Percentiles rank a stretch among this genome's conserved stretches.
These are phyloP conservation scores for Elgaria multicarinata DNA, from an alignment of 2,113 vertebrate species.

Conservation along the genomic window DNA sequence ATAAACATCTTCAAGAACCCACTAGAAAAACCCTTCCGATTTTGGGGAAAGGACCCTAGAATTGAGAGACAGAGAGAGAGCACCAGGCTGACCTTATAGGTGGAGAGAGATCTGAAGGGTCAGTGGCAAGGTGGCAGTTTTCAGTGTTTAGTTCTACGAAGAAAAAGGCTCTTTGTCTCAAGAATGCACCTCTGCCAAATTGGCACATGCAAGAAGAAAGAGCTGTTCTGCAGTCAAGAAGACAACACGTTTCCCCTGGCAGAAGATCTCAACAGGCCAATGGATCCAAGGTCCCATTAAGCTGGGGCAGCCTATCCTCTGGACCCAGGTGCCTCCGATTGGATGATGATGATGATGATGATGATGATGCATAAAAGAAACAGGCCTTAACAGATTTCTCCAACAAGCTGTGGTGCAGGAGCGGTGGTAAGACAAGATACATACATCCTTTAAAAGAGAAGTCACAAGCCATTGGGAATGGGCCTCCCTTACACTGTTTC, in stretches of 20 bases:
- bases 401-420: conserved; percentile 63
- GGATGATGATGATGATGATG: conserved; percentile 50
- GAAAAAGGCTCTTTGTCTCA: conserved; percentile 51
- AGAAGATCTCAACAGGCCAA: conserved; percentile 36
- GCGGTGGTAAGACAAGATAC: conserved; percentile 73
- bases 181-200: conserved; percentile 33
- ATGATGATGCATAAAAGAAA: conserved; percentile 58
- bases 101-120: conserved; percentile 44
- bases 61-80: conserved; percentile 49
- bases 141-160: conserved; percentile 41
- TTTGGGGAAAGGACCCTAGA: conserved; percentile 65
- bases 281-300: conserved; percentile 47
- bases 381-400: conserved; percentile 57
- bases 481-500: conserved; percentile 56
- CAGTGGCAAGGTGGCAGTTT: conserved; percentile 37
- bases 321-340: conserved; percentile 59
- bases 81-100: conserved; percentile 44
- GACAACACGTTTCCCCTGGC: conserved; percentile 46
- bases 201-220: conserved; percentile 44
- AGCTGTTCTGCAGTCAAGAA: conserved; percentile 52
- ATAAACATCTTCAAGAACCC: conserved; percentile 66
- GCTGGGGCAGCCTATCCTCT: conserved; percentile 50
- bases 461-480: conserved; percentile 59
- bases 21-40: conserved; percentile 63
- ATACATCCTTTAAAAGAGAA: conserved; percentile 72